Evolutionary conservation across 2,113 vertebrate species (phyloP), one percentile per base, ranked within the genome.

Genomic region (Catharus minimus): DNA sequence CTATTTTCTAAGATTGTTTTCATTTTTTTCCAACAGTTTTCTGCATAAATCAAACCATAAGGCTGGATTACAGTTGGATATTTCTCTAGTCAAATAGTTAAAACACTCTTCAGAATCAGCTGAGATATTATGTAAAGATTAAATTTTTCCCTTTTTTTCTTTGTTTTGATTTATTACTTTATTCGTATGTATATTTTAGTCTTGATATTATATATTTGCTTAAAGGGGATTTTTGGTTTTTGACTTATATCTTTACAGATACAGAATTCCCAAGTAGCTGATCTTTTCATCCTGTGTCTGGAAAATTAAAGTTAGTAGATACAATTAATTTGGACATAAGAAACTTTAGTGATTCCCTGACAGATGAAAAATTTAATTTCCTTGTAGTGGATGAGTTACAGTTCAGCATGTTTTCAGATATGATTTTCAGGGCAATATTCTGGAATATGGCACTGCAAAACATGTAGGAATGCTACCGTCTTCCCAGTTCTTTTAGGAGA

Each of bases 141-240:
- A 47, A 44, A 36, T 64, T 14, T 62, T 46, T 44, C 8, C 5
- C 7, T 64, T 58, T 0, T 38, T 44, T 73, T 33, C 13, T 55
- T 66, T 72, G 5, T 68, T 66, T 67, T 77, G 1, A 9, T 74
- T 90, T 62, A 46, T 60, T 77, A 26, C 8, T 88, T 86, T 22
- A 32, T 65, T 50, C 44, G 6, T 52, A 39, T 50, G 4, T 56
- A 0, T 74, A 55, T 83, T 77, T 88, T 81, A 53, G 2, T 80
- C 18, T 68, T 64, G 6, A 38, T 80, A 6, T 58, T 55, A 22
- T 7, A 6, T 47, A 60, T 80, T 56, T 65, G 4, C 18, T 23
- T 36, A 44, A 72, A 17, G 2, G 3, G 0, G 0, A 24, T 53
- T 27, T 50, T 80, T 0, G 17, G 10, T 1, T 62, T 82, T 68